phyloP scores from a whole-genome alignment of 2,113 vertebrate species.

The Salminus brasiliensis region DNA sequence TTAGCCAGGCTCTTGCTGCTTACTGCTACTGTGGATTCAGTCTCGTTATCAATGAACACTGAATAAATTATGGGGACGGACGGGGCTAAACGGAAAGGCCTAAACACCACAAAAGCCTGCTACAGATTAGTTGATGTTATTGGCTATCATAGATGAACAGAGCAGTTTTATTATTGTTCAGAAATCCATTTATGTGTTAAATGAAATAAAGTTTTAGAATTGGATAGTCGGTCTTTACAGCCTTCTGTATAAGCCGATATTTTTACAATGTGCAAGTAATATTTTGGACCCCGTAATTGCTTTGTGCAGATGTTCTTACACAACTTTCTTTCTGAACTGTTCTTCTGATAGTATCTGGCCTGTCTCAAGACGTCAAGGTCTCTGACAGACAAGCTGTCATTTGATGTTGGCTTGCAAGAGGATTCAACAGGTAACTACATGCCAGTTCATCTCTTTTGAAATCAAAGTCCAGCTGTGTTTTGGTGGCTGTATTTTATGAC shows the following conservation, averaged over 20 bases:
- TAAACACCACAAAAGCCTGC: too few relatives aligned
- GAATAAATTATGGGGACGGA: neutral
- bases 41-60: conserved; percentile 11
- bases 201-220: neutral
- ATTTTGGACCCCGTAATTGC: neutral
- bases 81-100: neutral
- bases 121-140: too few relatives aligned
- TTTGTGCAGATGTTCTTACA: neutral
- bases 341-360: conserved; percentile 86
- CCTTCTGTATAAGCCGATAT: too few relatives aligned
- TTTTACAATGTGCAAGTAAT: too few relatives aligned
- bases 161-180: neutral
- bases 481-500: neutral
- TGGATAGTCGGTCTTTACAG: too few relatives aligned
- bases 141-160: neutral
- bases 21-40: conserved; percentile 11
- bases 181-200: neutral
- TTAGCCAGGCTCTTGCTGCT: conserved; percentile 41
- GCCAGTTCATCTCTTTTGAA: neutral
- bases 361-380: conserved; percentile 96
- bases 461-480: neutral
- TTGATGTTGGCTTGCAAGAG: conserved; percentile 94
- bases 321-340: conserved; percentile 23
- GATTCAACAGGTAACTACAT: conserved; percentile 80
- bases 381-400: conserved; percentile 95